A percentile compares a stretch with the other conserved stretches of the same genome.
Evolutionary conservation across 2,888 invertebrate genomes (phyloP).

Genomic region (Drosophila gaucha): DNA sequence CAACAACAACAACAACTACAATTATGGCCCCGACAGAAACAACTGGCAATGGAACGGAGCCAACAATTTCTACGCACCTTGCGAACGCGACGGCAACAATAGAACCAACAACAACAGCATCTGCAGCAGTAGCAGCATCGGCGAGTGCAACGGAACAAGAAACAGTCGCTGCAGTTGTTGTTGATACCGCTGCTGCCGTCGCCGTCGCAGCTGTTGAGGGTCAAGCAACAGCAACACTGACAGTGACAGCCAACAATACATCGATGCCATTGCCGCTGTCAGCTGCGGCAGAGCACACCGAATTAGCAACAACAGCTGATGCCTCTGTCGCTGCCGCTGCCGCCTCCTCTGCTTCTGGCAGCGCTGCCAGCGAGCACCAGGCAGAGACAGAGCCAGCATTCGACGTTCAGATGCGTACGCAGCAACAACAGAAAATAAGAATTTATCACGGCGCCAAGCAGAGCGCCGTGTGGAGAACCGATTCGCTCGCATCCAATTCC

Average conservation of each 20-base stretch:
- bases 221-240: slow-evolving; percentile 34
- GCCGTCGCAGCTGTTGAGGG: slow-evolving; percentile 47
- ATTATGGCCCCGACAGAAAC: slow-evolving; percentile 57
- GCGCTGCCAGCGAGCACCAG: slow-evolving; percentile 1
- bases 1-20: slow-evolving; percentile 36
- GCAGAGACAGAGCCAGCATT: slow-evolving; percentile 66
- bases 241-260: slow-evolving; percentile 53
- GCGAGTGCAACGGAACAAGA: slow-evolving; percentile 41
- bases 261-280: slow-evolving; percentile 42
- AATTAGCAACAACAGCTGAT: slow-evolving; percentile 61
- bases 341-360: slow-evolving; percentile 1
- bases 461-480: slow-evolving; percentile 71
- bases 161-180: slow-evolving; percentile 26
- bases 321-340: slow-evolving; percentile 10
- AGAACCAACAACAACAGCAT: slow-evolving; percentile 27
- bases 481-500: slow-evolving; percentile 70
- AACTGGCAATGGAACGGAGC: slow-evolving; percentile 68
- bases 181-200: slow-evolving; percentile 18
- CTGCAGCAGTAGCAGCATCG: slow-evolving; percentile 15
- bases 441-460: slow-evolving; percentile 77
- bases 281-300: slow-evolving; percentile 50
- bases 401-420: slow-evolving; percentile 72
- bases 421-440: slow-evolving; percentile 71
- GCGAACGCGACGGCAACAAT: slow-evolving; percentile 45
- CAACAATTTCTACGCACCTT: slow-evolving; percentile 71